phyloP scores from a whole-genome alignment of 2,888 invertebrate species.

The Pachydiplax longipennis region DNA sequence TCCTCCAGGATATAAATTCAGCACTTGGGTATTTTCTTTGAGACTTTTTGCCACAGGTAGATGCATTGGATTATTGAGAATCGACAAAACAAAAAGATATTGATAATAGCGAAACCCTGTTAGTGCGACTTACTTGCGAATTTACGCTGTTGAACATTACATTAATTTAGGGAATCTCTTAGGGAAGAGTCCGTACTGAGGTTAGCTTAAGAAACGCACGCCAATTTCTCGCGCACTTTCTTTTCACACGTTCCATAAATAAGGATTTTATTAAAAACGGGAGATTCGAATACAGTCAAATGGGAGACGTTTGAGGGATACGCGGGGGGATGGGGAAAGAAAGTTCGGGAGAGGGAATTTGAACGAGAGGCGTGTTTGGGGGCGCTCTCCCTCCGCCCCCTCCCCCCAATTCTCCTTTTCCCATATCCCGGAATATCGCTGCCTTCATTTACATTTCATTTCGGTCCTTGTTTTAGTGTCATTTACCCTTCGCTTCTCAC shows the following conservation, averaged over 20 bases:
- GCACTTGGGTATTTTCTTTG: too few relatives aligned
- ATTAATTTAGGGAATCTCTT: too few relatives aligned
- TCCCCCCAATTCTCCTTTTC: constrained; percentile 23
- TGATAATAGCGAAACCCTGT: too few relatives aligned
- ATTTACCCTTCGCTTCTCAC: constrained; percentile 26
- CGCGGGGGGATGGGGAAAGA: neutral
- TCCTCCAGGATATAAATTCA: too few relatives aligned
- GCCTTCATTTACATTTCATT: constrained; percentile 44
- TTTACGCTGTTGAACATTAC: too few relatives aligned
- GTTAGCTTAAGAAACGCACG: too few relatives aligned
- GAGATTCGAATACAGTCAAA: neutral
- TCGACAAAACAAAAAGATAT: too few relatives aligned
- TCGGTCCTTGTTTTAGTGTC: constrained; percentile 43
- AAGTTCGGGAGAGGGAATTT: neutral
- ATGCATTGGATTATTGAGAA: too few relatives aligned
- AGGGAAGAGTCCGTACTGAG: too few relatives aligned
- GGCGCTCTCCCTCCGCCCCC: neutral
- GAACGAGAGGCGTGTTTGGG: neutral
- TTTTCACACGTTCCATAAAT: neutral
- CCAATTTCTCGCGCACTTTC: neutral
- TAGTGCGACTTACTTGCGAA: too few relatives aligned
- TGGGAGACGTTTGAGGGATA: neutral
- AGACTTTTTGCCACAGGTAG: too few relatives aligned
- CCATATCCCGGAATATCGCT: constrained; percentile 41
- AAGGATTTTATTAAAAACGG: neutral